phyloP scores from a whole-genome alignment of 2,888 invertebrate genomes.

The Ferrisia virgata region DNA sequence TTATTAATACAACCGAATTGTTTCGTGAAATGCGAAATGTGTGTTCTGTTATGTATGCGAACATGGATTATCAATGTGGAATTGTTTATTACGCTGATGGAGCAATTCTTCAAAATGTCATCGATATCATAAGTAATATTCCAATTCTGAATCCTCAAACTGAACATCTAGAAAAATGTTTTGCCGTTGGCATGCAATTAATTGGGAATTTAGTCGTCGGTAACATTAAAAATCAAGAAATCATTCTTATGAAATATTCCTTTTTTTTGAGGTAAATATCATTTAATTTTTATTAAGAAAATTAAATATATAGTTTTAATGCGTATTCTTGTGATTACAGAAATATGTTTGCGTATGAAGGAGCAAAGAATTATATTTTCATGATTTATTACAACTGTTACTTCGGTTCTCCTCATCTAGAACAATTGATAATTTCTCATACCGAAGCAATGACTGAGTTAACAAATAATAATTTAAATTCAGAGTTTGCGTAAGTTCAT shows the following conservation, averaged over 20 bases:
- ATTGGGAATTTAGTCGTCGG: slow-evolving; percentile 40
- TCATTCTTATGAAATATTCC: slow-evolving; percentile 38
- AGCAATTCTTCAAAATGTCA: slow-evolving; percentile 39
- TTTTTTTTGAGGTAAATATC: background rate
- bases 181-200: slow-evolving; percentile 37
- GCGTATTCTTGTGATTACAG: slow-evolving; percentile 1
- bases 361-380: slow-evolving; percentile 40
- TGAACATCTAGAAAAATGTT: slow-evolving; percentile 39
- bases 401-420: slow-evolving; percentile 39
- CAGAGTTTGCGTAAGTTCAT: slow-evolving; percentile 37
- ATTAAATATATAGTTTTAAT: background rate
- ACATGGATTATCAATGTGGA: slow-evolving; percentile 37
- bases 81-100: slow-evolving; percentile 39
- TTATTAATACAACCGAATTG: slow-evolving; percentile 25
- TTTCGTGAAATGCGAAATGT: slow-evolving; percentile 42
- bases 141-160: slow-evolving; percentile 32
- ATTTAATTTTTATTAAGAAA: background rate
- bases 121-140: slow-evolving; percentile 37
- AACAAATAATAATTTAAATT: slow-evolving; percentile 33
- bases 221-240: slow-evolving; percentile 41
- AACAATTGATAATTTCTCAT: slow-evolving; percentile 37
- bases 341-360: slow-evolving; percentile 39
- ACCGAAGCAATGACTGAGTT: slow-evolving; percentile 41
- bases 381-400: slow-evolving; percentile 43
- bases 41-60: slow-evolving; percentile 36